These are phyloP conservation scores for Pangasius sanitwongsei DNA, from an alignment of 2,797 vertebrate genomes.

Conservation along the genomic window DNA sequence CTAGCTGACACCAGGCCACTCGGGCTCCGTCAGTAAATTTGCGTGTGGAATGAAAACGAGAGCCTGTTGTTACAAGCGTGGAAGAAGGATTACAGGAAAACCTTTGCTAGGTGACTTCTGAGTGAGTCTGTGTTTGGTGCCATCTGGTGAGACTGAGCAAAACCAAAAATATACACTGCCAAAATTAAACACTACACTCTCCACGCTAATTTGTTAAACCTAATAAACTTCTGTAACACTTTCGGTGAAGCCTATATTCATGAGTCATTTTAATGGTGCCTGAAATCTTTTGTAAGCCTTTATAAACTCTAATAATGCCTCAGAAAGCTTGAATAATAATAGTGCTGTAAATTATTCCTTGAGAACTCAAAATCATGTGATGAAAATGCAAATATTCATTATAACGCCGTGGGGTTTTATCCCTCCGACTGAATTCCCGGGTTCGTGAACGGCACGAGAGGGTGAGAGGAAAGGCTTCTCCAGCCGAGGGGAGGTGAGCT, in stretches of 20 bases:
- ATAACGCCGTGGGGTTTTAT: not conserved
- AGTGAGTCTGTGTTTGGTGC: not conserved
- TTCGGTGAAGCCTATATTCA: not conserved
- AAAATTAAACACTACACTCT: not conserved
- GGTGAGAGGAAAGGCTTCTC: not conserved
- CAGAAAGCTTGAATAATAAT: not conserved
- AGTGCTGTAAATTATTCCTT: not conserved
- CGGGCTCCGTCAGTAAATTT: slow-evolving; percentile 4
- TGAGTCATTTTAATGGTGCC: not conserved
- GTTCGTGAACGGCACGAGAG: not conserved
- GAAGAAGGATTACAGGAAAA: slow-evolving; percentile 6
- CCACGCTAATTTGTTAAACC: not conserved
- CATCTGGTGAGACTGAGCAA: not conserved
- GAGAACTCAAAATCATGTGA: not conserved
- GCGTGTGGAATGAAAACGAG: not conserved
- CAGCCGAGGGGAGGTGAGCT: not conserved
- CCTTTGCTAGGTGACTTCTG: not conserved
- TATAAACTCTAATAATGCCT: not conserved
- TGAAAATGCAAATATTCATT: not conserved
- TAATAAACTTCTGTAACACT: not conserved
- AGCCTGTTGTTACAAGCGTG: not conserved
- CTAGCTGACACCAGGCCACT: slow-evolving; percentile 46
- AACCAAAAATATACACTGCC: not conserved
- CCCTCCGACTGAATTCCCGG: not conserved
- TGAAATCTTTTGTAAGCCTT: not conserved